Percentiles rank a stretch among this genome's conserved stretches.
These are phyloP conservation scores for Drosophila saltans DNA, from an alignment of 1,140 invertebrate genomes.

Conservation along the genomic window DNA sequence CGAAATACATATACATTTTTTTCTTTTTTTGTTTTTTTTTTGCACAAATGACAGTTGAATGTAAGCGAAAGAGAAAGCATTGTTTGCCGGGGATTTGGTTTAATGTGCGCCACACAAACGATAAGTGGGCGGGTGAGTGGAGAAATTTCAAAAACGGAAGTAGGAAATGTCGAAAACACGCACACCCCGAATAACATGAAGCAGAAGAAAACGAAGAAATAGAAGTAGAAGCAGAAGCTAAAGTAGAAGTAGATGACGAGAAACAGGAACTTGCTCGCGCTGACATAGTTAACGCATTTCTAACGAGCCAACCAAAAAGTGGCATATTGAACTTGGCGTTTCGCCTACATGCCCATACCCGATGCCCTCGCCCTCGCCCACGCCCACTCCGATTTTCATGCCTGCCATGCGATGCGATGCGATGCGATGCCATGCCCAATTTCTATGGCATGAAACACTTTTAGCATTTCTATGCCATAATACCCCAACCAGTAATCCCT, in stretches of 20 bases:
- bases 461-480: constrained; percentile 40
- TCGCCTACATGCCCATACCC: not conserved
- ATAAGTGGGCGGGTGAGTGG: not conserved
- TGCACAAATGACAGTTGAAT: constrained; percentile 39
- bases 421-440: constrained; percentile 20
- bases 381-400: not conserved
- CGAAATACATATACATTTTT: constrained; percentile 43
- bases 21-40: not conserved
- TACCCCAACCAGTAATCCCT: constrained; percentile 10
- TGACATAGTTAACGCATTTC: constrained; percentile 68
- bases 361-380: not conserved
- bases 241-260: constrained; percentile 4
- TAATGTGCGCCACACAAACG: constrained; percentile 8
- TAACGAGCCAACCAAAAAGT: constrained; percentile 57
- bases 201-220: not conserved
- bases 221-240: constrained; percentile 16
- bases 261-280: constrained; percentile 20
- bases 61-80: constrained; percentile 15
- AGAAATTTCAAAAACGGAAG: constrained; percentile 48
- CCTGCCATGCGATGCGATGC: constrained; percentile 9
- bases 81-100: constrained; percentile 30
- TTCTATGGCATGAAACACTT: constrained; percentile 52
- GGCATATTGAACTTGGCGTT: constrained; percentile 28
- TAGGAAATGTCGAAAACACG: constrained; percentile 58
- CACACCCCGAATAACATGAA: constrained; percentile 27